Base-by-base conservation (phyloP, 2,888 invertebrate genomes). In the Caradrina kadenii region DNA sequence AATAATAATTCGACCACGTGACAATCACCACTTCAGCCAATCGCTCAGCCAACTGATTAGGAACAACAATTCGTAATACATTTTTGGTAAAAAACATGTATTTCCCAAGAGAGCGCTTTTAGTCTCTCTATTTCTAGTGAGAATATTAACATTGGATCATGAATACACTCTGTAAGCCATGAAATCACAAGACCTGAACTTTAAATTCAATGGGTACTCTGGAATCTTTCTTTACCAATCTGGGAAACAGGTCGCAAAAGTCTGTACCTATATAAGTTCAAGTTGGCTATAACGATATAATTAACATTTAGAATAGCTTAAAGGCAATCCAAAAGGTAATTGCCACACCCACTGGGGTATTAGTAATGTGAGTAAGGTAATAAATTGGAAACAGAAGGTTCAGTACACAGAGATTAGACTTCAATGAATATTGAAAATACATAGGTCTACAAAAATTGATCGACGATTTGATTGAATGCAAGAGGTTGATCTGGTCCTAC, bases 231-330 rank as follows among this genome's bases (percentile, higher is more conserved):
- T 42, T 45, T 70, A 69, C 63, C 69, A 71, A 72, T 72, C 62
- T 61, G n/a, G 53, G 72, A 78, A 77, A 73, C 53, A 26, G 72
- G 79, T 73, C 82, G 66, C 69, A 66, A 66, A 60, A 58, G 39
- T 63, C 21, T 49, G 4, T 54, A 31, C 5, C 8, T 35, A 39
- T 61, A 53, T 81, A 79, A 79, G 72, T 83, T 79, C 69, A 79
- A 71, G 76, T 73, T 73, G 65, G 48, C 63, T 79, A 52, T 76
- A 83, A 81, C 52, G 82, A 71, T 55, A 68, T 83, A 83, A 81
- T 82, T 83, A 81, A 75, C 75, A 81, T 81, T 81, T 81, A 68
- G 66, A 80, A 74, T 31, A 62, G 74, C 53, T 63, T 67, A 65
- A 77, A 65, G 50, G 81, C 81, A 82, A 79, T 76, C 35, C 62